Conservation (phyloP, 1,140 invertebrate genomes). For the Xylocopa sonorina region DNA sequence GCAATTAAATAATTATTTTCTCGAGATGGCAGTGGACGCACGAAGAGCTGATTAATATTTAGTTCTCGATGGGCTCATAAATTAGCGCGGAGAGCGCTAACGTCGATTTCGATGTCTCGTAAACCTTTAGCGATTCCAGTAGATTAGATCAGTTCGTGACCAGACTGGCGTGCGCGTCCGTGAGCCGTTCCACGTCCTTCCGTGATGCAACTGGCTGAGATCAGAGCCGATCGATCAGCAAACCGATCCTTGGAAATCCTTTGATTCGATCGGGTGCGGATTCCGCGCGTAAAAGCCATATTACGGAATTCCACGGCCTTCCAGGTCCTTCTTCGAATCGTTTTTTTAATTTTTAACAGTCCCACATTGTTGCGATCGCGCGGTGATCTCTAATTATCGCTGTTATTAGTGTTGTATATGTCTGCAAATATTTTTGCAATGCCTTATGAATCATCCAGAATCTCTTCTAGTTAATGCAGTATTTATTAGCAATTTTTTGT, state of each 20-base stretch:
- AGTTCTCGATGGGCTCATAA: neutral
- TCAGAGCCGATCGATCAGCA: constrained; percentile 38
- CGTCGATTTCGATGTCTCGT: neutral
- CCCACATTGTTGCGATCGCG: too few relatives aligned
- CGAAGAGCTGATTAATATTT: neutral
- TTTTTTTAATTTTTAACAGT: neutral
- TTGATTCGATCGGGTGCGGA: neutral
- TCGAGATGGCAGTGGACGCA: neutral
- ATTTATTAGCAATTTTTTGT: too few relatives aligned
- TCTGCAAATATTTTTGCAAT: too few relatives aligned
- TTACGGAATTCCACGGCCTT: constrained; percentile 14
- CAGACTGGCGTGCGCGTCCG: constrained; percentile 16
- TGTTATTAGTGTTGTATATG: too few relatives aligned
- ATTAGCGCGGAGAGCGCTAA: constrained; percentile 6
- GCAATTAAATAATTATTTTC: neutral
- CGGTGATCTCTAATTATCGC: too few relatives aligned
- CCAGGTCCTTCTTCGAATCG: neutral
- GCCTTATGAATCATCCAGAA: too few relatives aligned
- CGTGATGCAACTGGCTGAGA: constrained; percentile 32
- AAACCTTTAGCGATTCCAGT: constrained; percentile 4
- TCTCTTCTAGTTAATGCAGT: too few relatives aligned
- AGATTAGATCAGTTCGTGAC: constrained; percentile 49
- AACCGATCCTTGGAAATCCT: constrained; percentile 9
- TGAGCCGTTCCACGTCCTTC: constrained; percentile 19
- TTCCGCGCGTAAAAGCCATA: neutral